A percentile compares a stretch with the other conserved stretches of the same genome.
phyloP scores from a whole-genome alignment of 2,113 vertebrate species.

The Pyxicephalus adspersus region DNA sequence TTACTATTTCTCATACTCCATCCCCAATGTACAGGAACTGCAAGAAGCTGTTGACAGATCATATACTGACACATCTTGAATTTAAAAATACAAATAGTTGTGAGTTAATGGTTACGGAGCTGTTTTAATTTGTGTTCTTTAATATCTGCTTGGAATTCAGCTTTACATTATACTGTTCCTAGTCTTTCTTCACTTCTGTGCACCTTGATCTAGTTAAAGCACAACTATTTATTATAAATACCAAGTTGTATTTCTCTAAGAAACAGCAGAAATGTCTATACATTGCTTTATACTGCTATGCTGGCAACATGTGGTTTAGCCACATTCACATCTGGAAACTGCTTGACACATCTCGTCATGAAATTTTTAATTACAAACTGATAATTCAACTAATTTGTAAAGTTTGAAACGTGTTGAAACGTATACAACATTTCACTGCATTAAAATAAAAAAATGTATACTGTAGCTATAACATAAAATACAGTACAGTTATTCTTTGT shows the following conservation, averaged over 20 bases:
- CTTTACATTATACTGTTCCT: background rate
- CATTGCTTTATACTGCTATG: background rate
- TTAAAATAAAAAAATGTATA: too few relatives aligned
- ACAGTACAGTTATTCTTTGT: too few relatives aligned
- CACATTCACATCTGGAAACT: background rate
- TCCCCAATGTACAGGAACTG: too few relatives aligned
- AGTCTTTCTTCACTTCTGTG: conserved; percentile 5
- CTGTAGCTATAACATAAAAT: too few relatives aligned
- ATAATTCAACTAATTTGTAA: background rate
- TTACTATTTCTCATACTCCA: too few relatives aligned
- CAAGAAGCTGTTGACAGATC: too few relatives aligned
- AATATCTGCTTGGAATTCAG: too few relatives aligned
- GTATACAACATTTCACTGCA: background rate
- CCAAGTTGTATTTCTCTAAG: background rate
- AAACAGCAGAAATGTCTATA: background rate
- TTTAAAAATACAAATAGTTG: too few relatives aligned
- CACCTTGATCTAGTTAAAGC: background rate
- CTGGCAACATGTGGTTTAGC: conserved; percentile 7
- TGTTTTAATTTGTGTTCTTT: too few relatives aligned
- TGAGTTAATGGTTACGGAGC: too few relatives aligned
- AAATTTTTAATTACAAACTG: background rate
- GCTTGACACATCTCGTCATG: background rate
- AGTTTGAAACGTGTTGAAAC: background rate
- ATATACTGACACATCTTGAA: too few relatives aligned
- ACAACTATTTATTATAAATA: conserved; percentile 4